Evolutionary conservation across 2,113 vertebrate genomes (phyloP), one percentile per base, ranked within the genome.

Genomic region (Hirundichthys speculiger): DNA sequence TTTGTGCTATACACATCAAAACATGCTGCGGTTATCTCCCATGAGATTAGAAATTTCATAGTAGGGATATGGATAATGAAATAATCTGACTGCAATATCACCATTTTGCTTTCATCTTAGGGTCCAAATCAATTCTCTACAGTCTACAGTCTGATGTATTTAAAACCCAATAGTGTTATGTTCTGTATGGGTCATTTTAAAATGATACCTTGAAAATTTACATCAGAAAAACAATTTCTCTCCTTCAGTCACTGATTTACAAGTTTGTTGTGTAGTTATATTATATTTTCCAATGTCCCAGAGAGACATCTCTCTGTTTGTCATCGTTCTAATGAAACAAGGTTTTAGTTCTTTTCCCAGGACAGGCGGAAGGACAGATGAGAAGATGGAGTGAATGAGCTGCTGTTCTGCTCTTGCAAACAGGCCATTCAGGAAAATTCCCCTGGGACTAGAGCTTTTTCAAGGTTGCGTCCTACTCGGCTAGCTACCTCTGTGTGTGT

Each of bases 391-490:
- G 39, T 43, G 73, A 82, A 77, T 25, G 57, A 68, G 76, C 73
- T 60, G 82, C 85, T 83, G 73, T 88, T 83, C 73, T 60, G 77
- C 76, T 77, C 57, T 75, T 72, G 74, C 81, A 83, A 77, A 83
- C 83, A 77, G 86, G 83, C 80, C 86, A 80, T 81, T 88, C 76
- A 81, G 68, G 48, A 72, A 66, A 62, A 66, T 34, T 74, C 80
- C 83, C 64, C 12, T 5, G 56, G 69, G 68, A 75, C 49, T 30
- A 13, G 57, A 76, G 75, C 79, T 73, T 86, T 86, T 86, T 89
- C 89, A 90, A 90, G 88, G 87, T 91, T 89, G 84, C 24, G 78
- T 85, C 87, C 88, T 76, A 70, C 77, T 78, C 65, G 3, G 50
- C 66, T 53, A 41, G 62, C 69, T 82, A 76, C 80, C 73, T 79